phyloP scores from a whole-genome alignment of 2,888 invertebrate genomes.

The Chouioia cunea region DNA sequence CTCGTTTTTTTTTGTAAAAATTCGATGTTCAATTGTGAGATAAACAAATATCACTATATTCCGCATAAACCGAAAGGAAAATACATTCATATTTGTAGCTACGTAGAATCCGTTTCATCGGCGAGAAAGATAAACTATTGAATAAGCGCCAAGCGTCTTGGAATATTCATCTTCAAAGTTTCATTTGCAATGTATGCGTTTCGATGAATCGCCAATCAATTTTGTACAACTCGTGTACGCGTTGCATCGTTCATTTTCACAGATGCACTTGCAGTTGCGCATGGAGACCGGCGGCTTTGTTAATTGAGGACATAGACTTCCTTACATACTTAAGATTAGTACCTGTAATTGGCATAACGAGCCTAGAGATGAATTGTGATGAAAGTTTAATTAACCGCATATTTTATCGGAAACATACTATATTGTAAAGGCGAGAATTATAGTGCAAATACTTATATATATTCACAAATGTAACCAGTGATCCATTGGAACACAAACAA shows the following conservation, averaged over 20 bases:
- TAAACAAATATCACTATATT: conserved; percentile 35
- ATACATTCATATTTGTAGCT: conserved; percentile 28
- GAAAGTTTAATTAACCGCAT: conserved; percentile 47
- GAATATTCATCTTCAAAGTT: background rate
- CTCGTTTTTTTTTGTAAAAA: conserved; percentile 34
- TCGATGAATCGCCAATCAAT: background rate
- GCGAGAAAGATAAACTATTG: conserved; percentile 62
- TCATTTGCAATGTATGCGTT: conserved; percentile 6
- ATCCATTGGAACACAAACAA: conserved; percentile 25
- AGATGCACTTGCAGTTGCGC: background rate
- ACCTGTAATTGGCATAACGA: conserved; percentile 55
- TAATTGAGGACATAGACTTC: conserved; percentile 31
- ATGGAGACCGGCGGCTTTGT: background rate
- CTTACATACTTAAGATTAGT: conserved; percentile 52
- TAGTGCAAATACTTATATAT: conserved; percentile 51
- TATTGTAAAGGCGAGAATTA: conserved; percentile 40
- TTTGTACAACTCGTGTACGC: conserved; percentile 3
- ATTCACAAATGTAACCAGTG: conserved; percentile 47
- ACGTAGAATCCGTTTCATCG: conserved; percentile 41
- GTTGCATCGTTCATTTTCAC: background rate
- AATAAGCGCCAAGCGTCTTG: conserved; percentile 40
- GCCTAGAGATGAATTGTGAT: conserved; percentile 47
- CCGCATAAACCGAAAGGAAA: conserved; percentile 10
- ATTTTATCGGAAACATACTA: conserved; percentile 33
- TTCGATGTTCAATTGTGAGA: conserved; percentile 16